phyloP scores from a whole-genome alignment of 2,888 invertebrate genomes.

The Parnassius apollo region DNA sequence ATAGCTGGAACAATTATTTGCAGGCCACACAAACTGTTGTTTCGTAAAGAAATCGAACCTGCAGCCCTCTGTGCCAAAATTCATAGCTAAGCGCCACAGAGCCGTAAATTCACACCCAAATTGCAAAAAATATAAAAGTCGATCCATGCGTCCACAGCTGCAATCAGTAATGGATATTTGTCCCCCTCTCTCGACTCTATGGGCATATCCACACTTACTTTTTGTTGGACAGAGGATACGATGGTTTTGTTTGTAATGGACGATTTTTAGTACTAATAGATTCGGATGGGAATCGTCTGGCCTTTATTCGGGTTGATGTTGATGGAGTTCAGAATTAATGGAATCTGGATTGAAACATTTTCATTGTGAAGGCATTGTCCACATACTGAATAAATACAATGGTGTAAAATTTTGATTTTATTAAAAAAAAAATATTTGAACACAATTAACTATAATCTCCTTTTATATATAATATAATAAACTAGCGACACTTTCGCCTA shows the following conservation, averaged over 20 bases:
- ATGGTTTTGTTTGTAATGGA: slow-evolving; percentile 44
- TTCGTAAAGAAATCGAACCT: no score
- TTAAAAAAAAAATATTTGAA: no score
- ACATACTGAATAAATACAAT: neutral
- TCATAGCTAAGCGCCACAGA: no score
- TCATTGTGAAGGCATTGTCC: slow-evolving; percentile 1
- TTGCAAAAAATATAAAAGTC: slow-evolving; percentile 8
- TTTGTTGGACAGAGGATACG: neutral
- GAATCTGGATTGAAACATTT: slow-evolving; percentile 29
- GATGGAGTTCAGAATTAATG: slow-evolving; percentile 35
- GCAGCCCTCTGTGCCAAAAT: no score
- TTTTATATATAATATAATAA: no score
- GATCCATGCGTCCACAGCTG: slow-evolving; percentile 2
- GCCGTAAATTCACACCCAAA: slow-evolving; percentile 1
- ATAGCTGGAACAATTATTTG: no score
- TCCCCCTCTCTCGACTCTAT: neutral
- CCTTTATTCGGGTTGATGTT: slow-evolving; percentile 6
- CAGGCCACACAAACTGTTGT: no score
- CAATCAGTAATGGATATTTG: slow-evolving; percentile 24
- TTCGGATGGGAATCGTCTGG: slow-evolving; percentile 33
- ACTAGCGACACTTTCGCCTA: no score
- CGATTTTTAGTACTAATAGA: slow-evolving; percentile 54
- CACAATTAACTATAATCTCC: no score
- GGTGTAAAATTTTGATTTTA: no score
- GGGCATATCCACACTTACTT: slow-evolving; percentile 10